Conservation (phyloP, 2,797 vertebrate species). For the Rhincodon typus region DNA sequence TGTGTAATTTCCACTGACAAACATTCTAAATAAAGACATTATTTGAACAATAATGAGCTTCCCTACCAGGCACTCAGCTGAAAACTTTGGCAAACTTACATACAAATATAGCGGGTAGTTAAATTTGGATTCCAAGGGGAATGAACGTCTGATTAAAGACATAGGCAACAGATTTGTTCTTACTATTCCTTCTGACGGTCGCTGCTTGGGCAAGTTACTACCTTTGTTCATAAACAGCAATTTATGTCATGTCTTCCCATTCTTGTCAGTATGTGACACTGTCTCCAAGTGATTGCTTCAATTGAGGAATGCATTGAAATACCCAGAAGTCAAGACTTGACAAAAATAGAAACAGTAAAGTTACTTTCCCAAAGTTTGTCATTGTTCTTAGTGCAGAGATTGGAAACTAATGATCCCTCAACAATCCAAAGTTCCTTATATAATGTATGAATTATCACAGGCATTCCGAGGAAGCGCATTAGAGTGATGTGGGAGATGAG, state of each 20-base stretch:
- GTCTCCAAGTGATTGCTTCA: slow-evolving; percentile 25
- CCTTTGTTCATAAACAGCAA: slow-evolving; percentile 28
- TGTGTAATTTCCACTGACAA: slow-evolving; percentile 27
- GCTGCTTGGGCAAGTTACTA: slow-evolving; percentile 7
- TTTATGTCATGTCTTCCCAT: background rate
- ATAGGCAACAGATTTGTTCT: background rate
- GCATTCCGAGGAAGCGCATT: background rate
- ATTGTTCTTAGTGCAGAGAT: background rate
- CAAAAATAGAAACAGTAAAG: background rate
- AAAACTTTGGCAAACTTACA: slow-evolving; percentile 3
- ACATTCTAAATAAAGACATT: slow-evolving; percentile 29
- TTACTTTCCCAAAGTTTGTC: background rate
- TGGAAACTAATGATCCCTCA: too few species aligned
- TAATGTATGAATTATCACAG: background rate
- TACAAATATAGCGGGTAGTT: slow-evolving; percentile 10
- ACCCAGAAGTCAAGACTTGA: background rate
- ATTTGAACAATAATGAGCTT: slow-evolving; percentile 28
- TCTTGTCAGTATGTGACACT: slow-evolving; percentile 11
- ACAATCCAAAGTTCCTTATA: background rate
- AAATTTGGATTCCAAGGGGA: slow-evolving; percentile 5
- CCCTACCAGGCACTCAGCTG: background rate
- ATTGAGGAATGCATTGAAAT: background rate
- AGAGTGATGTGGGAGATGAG: too few species aligned
- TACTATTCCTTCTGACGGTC: slow-evolving; percentile 21
- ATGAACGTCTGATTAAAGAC: background rate